phyloP scores from a whole-genome alignment of 2,888 invertebrate genomes.

The Ectemnius cavifrons region DNA sequence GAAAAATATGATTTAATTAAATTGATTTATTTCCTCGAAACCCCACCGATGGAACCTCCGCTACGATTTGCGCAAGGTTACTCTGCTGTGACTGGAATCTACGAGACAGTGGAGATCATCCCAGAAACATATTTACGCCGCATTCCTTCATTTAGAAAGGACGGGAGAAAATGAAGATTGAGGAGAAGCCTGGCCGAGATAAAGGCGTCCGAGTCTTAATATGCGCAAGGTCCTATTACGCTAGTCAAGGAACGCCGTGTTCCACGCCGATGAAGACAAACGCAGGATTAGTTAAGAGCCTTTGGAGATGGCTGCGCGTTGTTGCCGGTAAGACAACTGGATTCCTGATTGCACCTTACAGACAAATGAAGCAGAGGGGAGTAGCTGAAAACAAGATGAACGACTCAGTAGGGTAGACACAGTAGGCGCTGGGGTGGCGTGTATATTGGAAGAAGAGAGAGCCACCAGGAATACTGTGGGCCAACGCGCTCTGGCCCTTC shows the following conservation, averaged over 20 bases:
- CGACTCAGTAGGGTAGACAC: slow-evolving; percentile 40
- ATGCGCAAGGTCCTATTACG: slow-evolving; percentile 35
- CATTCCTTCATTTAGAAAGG: too few relatives aligned
- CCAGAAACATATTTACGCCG: too few relatives aligned
- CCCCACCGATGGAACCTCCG: neutral
- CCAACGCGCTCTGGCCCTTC: slow-evolving; percentile 49
- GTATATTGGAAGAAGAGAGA: slow-evolving; percentile 50
- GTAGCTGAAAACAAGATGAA: slow-evolving; percentile 59
- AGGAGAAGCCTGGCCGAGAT: too few relatives aligned
- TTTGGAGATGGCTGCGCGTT: slow-evolving; percentile 47
- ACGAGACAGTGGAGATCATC: too few relatives aligned
- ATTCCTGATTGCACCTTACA: slow-evolving; percentile 66
- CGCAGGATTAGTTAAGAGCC: slow-evolving; percentile 49
- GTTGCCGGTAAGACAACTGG: slow-evolving; percentile 52
- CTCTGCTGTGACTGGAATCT: too few relatives aligned
- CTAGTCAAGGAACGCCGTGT: slow-evolving; percentile 22
- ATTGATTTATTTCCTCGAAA: neutral
- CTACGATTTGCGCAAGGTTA: too few relatives aligned
- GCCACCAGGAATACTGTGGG: slow-evolving; percentile 52
- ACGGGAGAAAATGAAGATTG: too few relatives aligned
- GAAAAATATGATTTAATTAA: slow-evolving; percentile 12
- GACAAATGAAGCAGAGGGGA: slow-evolving; percentile 63
- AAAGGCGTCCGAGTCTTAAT: neutral
- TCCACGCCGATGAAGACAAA: slow-evolving; percentile 55
- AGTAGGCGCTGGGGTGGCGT: slow-evolving; percentile 23